Base-by-base conservation (phyloP, 2,888 invertebrate genomes). In the Pediacus dermestoides region DNA sequence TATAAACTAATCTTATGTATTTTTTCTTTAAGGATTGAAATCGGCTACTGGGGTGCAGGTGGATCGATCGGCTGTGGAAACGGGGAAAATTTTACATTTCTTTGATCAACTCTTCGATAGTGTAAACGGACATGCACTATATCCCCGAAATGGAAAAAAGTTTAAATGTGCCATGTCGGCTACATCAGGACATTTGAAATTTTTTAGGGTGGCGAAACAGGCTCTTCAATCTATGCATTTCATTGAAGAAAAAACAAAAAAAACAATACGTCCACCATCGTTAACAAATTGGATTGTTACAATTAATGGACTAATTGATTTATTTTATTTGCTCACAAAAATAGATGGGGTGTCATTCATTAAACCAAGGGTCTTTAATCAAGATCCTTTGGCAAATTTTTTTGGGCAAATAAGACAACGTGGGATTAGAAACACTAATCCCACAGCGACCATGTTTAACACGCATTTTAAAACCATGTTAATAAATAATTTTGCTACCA, bases 381-480 rank as follows among this genome's bases (percentile, higher is more conserved):
- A 42, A 38, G 41, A 41, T 13, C 18, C 40, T 3, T 3, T 42
- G 14, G 37, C 34, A 34, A 37, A 31, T 25, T 36, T 44, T 27
- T 40, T 44, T 36, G 15, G 37, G 6, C 37, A 32, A 28, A 27
- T 39, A n/a, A 12, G 39, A 12, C 34, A 38, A 21, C 39, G 38
- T 4, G 36, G 25, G 2, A 27, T 12, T 9, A 9, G 30, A 11
- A 39, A 42, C 30, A 31, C 14, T 12, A 41, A 30, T 23, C 39
- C 42, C 2, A 34, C 33, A 8, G 26, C 16, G 2, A 8, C 13
- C 8, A 12, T 16, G 3, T 42, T 42, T 32, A 31, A 33, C 3
- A 4, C 16, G 4, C 18, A 33, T 33, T 42, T 39, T 33, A 42
- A 42, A 12, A 40, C 38, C 2, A 16, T 42, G n/a, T 4, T 42